Evolutionary conservation across 2,797 vertebrate genomes (phyloP).

Genomic region (Echeneis naucrates): DNA sequence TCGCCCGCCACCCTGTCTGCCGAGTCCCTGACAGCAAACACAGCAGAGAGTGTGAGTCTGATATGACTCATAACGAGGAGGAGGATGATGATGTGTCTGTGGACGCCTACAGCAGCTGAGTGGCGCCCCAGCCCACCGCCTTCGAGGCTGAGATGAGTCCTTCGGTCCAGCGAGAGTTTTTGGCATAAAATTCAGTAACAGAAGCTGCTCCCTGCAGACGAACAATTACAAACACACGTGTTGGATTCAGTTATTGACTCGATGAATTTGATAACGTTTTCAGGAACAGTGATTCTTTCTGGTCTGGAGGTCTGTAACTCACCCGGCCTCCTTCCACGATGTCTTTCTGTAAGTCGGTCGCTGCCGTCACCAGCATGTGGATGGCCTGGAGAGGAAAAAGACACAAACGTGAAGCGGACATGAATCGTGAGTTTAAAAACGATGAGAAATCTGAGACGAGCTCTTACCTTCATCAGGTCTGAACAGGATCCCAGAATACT

Average conservation of each 20-base stretch:
- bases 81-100: background rate
- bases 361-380: slow-evolving; percentile 90
- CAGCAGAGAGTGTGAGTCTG: rapidly evolving
- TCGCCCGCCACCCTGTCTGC: slow-evolving; percentile 93
- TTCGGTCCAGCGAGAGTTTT: slow-evolving; percentile 97
- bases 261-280: too few relatives aligned
- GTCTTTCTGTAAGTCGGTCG: slow-evolving; percentile 96
- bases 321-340: slow-evolving; percentile 96
- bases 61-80: slow-evolving; percentile 45
- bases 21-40: slow-evolving; percentile 85
- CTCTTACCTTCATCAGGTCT: slow-evolving; percentile 89
- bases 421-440: background rate
- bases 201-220: slow-evolving; percentile 89
- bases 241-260: too few relatives aligned
- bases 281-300: too few relatives aligned
- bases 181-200: slow-evolving; percentile 95
- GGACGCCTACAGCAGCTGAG: slow-evolving; percentile 90
- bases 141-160: slow-evolving; percentile 98
- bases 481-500: slow-evolving; percentile 98
- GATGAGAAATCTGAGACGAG: background rate
- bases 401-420: background rate
- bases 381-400: slow-evolving; percentile 84
- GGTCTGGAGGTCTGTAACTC: slow-evolving; percentile 63
- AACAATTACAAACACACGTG: background rate
- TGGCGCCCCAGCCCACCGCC: slow-evolving; percentile 96